Percentiles rank a stretch among this genome's conserved stretches.
phyloP scores from a whole-genome alignment of 2,888 invertebrate genomes.

The Kryphioiulus occultus region DNA sequence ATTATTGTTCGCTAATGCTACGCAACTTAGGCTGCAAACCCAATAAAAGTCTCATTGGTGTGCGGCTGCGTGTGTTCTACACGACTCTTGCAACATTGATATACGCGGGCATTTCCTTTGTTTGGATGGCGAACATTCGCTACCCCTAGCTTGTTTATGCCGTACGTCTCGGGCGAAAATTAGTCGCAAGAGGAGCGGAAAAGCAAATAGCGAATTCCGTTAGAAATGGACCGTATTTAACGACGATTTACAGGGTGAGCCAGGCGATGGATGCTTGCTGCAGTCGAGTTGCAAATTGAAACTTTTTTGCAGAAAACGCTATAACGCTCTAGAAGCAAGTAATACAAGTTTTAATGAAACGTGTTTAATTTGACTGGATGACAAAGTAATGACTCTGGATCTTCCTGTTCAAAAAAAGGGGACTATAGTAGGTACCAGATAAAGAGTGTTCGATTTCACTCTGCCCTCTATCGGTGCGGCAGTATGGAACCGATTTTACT shows the following conservation, averaged over 20 bases:
- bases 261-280: not conserved
- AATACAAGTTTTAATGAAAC: no score
- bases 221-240: not conserved
- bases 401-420: no score
- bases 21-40: not conserved
- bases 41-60: not conserved
- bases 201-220: not conserved
- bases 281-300: no score
- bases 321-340: no score
- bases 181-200: not conserved
- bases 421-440: no score
- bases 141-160: not conserved
- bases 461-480: no score
- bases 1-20: not conserved
- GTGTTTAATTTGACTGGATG: no score
- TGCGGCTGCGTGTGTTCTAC: not conserved
- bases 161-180: not conserved
- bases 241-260: not conserved
- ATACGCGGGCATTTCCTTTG: not conserved
- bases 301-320: no score
- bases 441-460: no score
- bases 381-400: no score
- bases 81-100: not conserved
- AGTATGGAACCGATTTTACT: no score
- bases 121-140: not conserved